Conservation (phyloP, 1,140 invertebrate genomes). For the Aphis gossypii region DNA sequence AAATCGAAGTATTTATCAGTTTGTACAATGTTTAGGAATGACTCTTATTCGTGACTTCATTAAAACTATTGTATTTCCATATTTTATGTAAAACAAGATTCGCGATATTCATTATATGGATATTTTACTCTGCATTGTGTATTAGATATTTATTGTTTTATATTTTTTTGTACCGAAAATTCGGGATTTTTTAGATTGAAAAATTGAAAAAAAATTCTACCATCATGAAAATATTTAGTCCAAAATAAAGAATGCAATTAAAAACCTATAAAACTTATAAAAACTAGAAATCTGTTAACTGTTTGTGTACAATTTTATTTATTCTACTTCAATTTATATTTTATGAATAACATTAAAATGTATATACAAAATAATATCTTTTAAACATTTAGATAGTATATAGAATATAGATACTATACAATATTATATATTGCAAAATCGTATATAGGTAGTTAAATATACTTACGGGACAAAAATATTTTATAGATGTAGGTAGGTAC, state of each 20-base stretch:
- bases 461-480: neutral
- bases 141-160: neutral
- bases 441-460: neutral
- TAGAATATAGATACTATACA: too few relatives aligned
- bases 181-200: neutral
- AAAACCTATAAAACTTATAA: neutral
- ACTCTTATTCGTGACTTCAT: neutral
- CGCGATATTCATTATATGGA: neutral
- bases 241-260: neutral
- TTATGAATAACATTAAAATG: neutral
- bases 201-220: neutral
- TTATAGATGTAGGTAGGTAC: neutral
- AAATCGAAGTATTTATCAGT: constrained; percentile 28
- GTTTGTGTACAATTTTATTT: neutral
- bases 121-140: neutral
- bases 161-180: neutral
- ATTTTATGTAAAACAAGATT: neutral
- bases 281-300: neutral
- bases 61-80: neutral
- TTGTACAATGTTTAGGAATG: neutral
- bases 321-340: neutral
- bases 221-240: neutral
- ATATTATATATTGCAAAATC: neutral
- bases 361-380: neutral
- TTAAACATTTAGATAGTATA: neutral